phyloP scores from a whole-genome alignment of 1,140 invertebrate genomes.

The Hylaeus volcanicus region DNA sequence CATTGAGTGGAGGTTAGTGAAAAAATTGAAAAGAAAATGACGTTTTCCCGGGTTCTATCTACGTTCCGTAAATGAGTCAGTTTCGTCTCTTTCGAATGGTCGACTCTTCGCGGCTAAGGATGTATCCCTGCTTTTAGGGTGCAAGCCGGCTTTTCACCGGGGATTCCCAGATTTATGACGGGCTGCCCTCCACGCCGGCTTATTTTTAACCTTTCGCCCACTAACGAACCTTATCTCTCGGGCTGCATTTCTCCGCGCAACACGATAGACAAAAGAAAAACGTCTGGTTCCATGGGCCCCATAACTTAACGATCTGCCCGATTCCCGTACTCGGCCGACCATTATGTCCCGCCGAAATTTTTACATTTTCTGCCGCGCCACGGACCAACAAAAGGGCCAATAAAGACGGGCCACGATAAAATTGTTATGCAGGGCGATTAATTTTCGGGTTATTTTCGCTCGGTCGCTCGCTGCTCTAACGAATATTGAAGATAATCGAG shows the following conservation, averaged over 20 bases:
- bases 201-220: slow-evolving; percentile 81
- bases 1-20: too few species aligned
- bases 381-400: slow-evolving; percentile 27
- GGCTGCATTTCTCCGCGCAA: slow-evolving; percentile 69
- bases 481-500: slow-evolving; percentile 24
- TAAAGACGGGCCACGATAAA: slow-evolving; percentile 23
- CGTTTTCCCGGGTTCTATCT: too few species aligned
- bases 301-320: slow-evolving; percentile 64
- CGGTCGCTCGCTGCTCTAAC: background rate
- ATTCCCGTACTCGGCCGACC: slow-evolving; percentile 48
- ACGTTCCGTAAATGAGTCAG: background rate
- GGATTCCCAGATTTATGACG: slow-evolving; percentile 69
- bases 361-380: slow-evolving; percentile 54
- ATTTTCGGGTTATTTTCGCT: slow-evolving; percentile 27
- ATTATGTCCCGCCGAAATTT: slow-evolving; percentile 61
- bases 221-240: slow-evolving; percentile 78
- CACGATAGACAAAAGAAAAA: slow-evolving; percentile 67
- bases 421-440: slow-evolving; percentile 40
- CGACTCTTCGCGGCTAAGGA: slow-evolving; percentile 16
- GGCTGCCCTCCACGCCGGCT: slow-evolving; percentile 62
- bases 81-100: background rate
- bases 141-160: slow-evolving; percentile 63
- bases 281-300: slow-evolving; percentile 55
- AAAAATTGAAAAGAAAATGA: too few species aligned
- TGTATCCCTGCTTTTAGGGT: slow-evolving; percentile 63